These are phyloP conservation scores for Nerophis lumbriciformis DNA, from an alignment of 2,113 vertebrate species.

Conservation along the genomic window DNA sequence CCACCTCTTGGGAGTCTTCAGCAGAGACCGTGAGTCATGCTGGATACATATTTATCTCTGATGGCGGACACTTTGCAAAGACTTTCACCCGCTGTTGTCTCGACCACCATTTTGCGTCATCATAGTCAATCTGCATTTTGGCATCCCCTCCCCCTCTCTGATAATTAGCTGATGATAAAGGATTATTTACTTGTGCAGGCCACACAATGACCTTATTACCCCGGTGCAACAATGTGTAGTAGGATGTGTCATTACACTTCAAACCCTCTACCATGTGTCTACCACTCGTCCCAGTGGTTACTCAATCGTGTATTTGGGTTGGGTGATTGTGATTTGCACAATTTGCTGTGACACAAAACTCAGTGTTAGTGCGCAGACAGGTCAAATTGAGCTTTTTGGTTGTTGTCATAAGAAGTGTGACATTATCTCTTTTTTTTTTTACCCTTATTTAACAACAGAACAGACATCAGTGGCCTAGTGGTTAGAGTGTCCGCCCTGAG, in stretches of 20 bases:
- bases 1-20: slow-evolving; percentile 17
- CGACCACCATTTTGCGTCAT: slow-evolving; percentile 26
- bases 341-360: too few species aligned
- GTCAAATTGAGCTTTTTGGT: too few species aligned
- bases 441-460: too few species aligned
- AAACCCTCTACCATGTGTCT: slow-evolving; percentile 32
- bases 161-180: slow-evolving; percentile 49
- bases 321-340: too few species aligned
- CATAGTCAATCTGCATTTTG: too few species aligned
- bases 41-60: slow-evolving; percentile 41
- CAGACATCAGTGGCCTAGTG: too few species aligned
- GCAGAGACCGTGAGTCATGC: slow-evolving; percentile 54
- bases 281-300: slow-evolving; percentile 54
- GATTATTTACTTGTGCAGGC: slow-evolving; percentile 45
- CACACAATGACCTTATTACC: slow-evolving; percentile 56
- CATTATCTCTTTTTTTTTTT: too few species aligned
- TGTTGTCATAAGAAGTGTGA: too few species aligned
- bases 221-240: background rate
- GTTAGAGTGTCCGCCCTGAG: too few species aligned
- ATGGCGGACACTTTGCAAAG: slow-evolving; percentile 57
- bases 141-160: slow-evolving; percentile 28
- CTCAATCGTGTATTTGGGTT: slow-evolving; percentile 60
- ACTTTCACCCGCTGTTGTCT: slow-evolving; percentile 29
- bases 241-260: slow-evolving; percentile 39
- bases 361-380: too few species aligned